These are phyloP conservation scores for Diglossa cyanea DNA, from an alignment of 2,797 vertebrate species.

Conservation along the genomic window DNA sequence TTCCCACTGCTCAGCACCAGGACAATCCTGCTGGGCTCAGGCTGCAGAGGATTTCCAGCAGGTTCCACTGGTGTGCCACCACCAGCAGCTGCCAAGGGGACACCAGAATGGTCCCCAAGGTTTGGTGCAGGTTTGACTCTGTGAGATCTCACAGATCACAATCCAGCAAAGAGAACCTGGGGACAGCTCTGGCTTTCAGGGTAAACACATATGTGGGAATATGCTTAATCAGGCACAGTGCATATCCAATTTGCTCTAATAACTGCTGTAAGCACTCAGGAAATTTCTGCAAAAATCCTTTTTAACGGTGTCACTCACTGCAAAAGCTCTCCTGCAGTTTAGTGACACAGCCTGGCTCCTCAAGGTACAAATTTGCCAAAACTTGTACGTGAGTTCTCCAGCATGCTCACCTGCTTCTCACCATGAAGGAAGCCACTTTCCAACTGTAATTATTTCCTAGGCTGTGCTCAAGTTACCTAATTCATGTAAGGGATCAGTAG, in stretches of 20 bases:
- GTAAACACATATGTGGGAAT: background rate
- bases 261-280: background rate
- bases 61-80: accelerated
- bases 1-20: background rate
- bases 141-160: background rate
- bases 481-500: background rate
- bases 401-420: background rate
- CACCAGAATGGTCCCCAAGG: accelerated
- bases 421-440: background rate
- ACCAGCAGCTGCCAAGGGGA: too few species aligned
- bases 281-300: background rate
- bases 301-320: background rate
- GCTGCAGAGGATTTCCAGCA: background rate
- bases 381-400: background rate
- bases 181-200: background rate
- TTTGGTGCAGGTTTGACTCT: background rate
- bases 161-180: background rate
- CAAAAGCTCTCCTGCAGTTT: background rate
- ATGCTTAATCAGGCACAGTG: background rate
- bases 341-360: background rate
- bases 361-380: background rate
- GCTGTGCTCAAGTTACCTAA: background rate
- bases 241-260: background rate
- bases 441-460: background rate
- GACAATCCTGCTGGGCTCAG: accelerated